These are phyloP conservation scores for Glaucomys volans DNA, from an alignment of 2,113 vertebrate species.

Conservation along the genomic window DNA sequence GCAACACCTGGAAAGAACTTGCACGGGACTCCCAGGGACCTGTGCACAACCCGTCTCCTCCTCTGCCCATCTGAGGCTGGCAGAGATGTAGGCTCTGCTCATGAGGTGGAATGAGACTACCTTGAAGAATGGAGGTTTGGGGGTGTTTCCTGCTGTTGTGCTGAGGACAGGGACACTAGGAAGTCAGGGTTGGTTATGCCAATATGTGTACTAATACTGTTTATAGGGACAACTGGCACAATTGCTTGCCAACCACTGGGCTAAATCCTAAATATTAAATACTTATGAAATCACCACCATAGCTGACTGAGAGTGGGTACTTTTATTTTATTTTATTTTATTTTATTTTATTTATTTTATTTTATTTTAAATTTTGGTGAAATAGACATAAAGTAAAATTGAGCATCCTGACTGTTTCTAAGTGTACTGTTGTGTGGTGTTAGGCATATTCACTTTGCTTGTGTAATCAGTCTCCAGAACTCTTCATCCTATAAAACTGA, in stretches of 20 bases:
- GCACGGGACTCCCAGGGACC: too few species aligned
- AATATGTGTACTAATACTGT: background rate
- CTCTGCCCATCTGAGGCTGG: background rate
- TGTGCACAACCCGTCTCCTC: fast-evolving
- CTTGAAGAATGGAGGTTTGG: background rate
- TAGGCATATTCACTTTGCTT: background rate
- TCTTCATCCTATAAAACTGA: background rate
- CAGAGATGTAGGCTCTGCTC: background rate
- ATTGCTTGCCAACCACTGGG: too few species aligned
- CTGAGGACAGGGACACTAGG: background rate
- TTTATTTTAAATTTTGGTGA: background rate
- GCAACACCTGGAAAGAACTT: background rate
- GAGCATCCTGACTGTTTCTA: background rate
- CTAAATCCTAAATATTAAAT: background rate
- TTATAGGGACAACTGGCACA: too few species aligned
- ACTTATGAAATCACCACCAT: background rate
- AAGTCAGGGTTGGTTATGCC: background rate
- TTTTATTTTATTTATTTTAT: constrained; percentile 35
- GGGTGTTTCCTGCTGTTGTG: background rate
- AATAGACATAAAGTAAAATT: background rate
- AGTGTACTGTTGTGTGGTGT: background rate
- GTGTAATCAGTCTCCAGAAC: background rate
- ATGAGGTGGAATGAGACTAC: background rate
- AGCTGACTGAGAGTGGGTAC: background rate
- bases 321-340: background rate